These are phyloP conservation scores for Archips crataeganus DNA, from an alignment of 2,888 invertebrate species.

Conservation along the genomic window DNA sequence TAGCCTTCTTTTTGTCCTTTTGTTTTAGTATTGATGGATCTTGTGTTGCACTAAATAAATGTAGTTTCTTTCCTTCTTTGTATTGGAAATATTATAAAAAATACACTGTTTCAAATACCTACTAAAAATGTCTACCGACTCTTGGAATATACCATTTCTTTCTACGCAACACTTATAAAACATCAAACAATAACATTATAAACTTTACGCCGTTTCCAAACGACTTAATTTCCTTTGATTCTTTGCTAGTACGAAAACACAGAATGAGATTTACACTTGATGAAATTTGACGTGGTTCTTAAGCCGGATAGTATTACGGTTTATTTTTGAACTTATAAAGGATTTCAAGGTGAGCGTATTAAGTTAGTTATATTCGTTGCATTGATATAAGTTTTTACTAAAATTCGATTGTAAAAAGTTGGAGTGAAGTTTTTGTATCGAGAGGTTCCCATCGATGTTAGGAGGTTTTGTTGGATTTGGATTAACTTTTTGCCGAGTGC, in stretches of 20 bases:
- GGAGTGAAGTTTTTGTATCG: conserved; percentile 67
- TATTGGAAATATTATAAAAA: too few species aligned
- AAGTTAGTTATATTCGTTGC: conserved; percentile 20
- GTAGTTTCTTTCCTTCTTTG: too few species aligned
- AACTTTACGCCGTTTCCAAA: conserved; percentile 46
- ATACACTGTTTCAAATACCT: too few species aligned
- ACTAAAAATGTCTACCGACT: too few species aligned
- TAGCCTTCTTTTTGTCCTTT: too few species aligned
- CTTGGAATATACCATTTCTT: conserved; percentile 22
- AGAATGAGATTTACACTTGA: not conserved
- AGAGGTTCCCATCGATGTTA: conserved; percentile 75
- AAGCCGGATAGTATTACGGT: not conserved
- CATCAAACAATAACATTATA: conserved; percentile 52
- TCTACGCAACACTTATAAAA: conserved; percentile 19
- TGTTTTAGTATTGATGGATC: too few species aligned
- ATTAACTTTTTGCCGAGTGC: conserved; percentile 73
- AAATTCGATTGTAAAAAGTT: conserved; percentile 60
- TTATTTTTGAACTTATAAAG: not conserved
- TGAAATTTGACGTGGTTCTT: not conserved
- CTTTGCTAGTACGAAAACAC: not conserved
- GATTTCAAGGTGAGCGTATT: conserved; percentile 24
- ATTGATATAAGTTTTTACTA: conserved; percentile 39
- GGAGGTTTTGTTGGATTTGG: conserved; percentile 66
- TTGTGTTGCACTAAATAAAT: too few species aligned
- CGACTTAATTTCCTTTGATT: conserved; percentile 8